Evolutionary conservation across 2,113 vertebrate species (phyloP).

Genomic region (Otis tarda): DNA sequence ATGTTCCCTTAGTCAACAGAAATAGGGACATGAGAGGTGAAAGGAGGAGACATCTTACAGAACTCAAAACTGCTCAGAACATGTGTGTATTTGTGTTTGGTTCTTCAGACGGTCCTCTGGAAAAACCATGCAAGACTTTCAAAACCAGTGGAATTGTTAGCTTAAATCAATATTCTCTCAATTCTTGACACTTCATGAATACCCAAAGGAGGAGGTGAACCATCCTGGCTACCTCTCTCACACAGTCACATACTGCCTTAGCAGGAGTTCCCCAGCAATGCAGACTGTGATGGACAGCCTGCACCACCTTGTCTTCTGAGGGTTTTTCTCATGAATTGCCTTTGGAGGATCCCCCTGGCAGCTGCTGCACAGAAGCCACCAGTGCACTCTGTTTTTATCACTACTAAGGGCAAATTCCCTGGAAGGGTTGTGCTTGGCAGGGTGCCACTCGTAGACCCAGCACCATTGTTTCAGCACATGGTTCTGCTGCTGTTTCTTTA

Average conservation of each 20-base stretch:
- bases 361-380: background rate
- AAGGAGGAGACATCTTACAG: background rate
- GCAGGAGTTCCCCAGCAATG: rapidly evolving
- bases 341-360: background rate
- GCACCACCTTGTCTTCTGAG: background rate
- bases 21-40: background rate
- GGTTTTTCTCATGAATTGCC: background rate
- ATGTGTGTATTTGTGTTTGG: background rate
- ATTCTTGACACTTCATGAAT: background rate
- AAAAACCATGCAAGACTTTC: background rate
- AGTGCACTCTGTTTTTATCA: background rate
- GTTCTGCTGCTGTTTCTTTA: background rate
- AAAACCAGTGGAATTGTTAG: background rate
- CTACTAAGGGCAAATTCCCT: background rate
- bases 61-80: background rate
- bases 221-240: background rate
- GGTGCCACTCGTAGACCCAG: background rate
- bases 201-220: background rate
- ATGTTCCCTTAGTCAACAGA: background rate
- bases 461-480: background rate
- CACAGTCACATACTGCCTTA: background rate
- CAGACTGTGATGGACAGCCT: background rate
- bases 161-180: background rate
- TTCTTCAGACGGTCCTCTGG: background rate
- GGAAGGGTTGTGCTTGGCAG: background rate